Conservation (phyloP, 1,140 invertebrate genomes). For the Aphidius ervi region DNA sequence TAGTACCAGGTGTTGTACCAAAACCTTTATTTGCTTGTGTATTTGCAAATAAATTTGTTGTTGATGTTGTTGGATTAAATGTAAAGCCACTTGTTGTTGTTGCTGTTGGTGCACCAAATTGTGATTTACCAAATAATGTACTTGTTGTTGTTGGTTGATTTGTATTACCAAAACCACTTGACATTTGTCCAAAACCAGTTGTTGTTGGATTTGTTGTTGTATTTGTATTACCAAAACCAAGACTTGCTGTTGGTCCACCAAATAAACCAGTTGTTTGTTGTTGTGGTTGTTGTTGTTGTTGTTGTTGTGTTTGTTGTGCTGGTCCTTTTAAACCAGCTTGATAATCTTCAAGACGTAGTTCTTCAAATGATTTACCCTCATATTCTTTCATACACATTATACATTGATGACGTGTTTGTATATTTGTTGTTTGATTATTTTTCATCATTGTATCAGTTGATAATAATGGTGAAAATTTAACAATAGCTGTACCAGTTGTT, state of each 20-base stretch:
- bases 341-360: constrained; percentile 92
- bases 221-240: constrained; percentile 50
- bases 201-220: constrained; percentile 47
- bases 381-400: constrained; percentile 99
- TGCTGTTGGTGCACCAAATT: constrained; percentile 54
- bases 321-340: constrained; percentile 79
- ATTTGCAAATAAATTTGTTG: constrained; percentile 48
- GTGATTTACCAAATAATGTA: constrained; percentile 49
- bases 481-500: constrained; percentile 66
- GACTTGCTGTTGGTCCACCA: constrained; percentile 47
- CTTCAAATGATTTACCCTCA: constrained; percentile 89
- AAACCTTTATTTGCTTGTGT: constrained; percentile 49
- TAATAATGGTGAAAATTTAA: constrained; percentile 81
- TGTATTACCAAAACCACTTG: constrained; percentile 52
- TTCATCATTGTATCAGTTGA: constrained; percentile 91
- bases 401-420: constrained; percentile 89
- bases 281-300: too few species aligned
- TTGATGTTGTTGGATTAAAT: constrained; percentile 49
- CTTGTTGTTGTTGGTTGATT: constrained; percentile 42
- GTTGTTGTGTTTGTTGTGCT: constrained; percentile 36
- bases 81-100: constrained; percentile 58
- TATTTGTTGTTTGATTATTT: constrained; percentile 73
- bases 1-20: constrained; percentile 43
- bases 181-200: constrained; percentile 25
- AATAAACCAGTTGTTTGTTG: constrained; percentile 55